Conservation (phyloP, 2,113 vertebrate genomes). For the Cyphomyrus discorhynchus region DNA sequence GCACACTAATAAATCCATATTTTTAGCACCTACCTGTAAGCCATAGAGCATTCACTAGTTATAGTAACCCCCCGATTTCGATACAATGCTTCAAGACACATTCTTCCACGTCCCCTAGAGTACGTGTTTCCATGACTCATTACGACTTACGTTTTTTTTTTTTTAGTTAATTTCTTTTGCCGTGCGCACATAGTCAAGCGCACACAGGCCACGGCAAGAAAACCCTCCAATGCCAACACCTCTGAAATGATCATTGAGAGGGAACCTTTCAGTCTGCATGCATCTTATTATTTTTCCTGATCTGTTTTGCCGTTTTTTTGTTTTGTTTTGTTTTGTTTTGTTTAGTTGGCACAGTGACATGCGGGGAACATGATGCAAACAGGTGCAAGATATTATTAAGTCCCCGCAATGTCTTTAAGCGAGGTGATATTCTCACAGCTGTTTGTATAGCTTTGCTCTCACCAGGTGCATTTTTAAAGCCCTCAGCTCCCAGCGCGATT, state of each 20-base stretch:
- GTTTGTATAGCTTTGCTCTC: constrained; percentile 63
- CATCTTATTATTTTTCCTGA: constrained; percentile 41
- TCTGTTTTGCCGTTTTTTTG: constrained; percentile 30
- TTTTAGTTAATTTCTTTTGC: neutral
- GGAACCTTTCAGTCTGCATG: constrained; percentile 16
- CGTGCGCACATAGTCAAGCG: neutral
- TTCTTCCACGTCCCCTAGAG: neutral
- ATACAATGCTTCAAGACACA: neutral
- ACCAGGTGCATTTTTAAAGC: constrained; percentile 34
- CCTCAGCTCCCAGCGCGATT: neutral
- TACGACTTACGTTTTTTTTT: neutral
- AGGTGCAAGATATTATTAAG: constrained; percentile 43
- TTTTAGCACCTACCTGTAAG: neutral
- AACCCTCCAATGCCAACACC: neutral
- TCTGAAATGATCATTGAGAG: neutral
- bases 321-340: constrained; percentile 44
- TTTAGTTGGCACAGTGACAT: constrained; percentile 58
- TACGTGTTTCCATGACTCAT: neutral
- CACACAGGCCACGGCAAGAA: neutral
- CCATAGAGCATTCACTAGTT: neutral
- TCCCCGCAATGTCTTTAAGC: constrained; percentile 49
- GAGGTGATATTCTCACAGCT: constrained; percentile 48
- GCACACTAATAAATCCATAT: neutral
- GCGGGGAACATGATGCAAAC: constrained; percentile 50
- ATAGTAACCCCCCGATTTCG: neutral